Evolutionary conservation across 2,113 vertebrate species (phyloP).

Genomic region (Nestor notabilis): DNA sequence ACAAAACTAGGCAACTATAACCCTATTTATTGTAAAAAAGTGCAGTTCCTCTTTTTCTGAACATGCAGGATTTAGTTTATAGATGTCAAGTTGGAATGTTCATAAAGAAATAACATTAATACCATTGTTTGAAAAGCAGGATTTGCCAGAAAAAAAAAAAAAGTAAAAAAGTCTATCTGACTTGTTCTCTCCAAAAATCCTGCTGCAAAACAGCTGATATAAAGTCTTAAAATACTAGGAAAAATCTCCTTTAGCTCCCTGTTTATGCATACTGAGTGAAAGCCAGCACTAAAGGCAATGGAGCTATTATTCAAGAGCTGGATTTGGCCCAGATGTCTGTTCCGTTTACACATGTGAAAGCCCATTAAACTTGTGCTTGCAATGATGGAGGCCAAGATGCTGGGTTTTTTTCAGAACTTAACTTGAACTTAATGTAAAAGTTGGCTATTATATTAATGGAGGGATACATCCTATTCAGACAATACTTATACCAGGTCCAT

Average conservation of each 20-base stretch:
- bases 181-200: background rate
- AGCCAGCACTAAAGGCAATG: constrained; percentile 21
- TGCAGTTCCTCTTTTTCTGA: background rate
- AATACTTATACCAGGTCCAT: background rate
- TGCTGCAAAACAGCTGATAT: background rate
- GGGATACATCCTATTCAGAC: background rate
- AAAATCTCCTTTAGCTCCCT: background rate
- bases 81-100: background rate
- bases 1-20: background rate
- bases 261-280: constrained; percentile 1
- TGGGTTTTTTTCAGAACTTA: background rate
- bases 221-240: constrained; percentile 1
- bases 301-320: constrained; percentile 3
- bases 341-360: background rate
- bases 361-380: background rate
- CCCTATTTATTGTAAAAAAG: background rate
- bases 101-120: background rate
- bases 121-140: background rate
- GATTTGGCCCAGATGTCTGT: constrained; percentile 10
- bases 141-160: background rate
- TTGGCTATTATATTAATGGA: background rate
- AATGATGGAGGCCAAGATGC: background rate
- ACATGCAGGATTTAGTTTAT: background rate
- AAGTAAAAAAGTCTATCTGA: background rate
- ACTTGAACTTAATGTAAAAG: background rate